phyloP scores from a whole-genome alignment of 1,140 invertebrate species.

The Piezodorus guildinii region DNA sequence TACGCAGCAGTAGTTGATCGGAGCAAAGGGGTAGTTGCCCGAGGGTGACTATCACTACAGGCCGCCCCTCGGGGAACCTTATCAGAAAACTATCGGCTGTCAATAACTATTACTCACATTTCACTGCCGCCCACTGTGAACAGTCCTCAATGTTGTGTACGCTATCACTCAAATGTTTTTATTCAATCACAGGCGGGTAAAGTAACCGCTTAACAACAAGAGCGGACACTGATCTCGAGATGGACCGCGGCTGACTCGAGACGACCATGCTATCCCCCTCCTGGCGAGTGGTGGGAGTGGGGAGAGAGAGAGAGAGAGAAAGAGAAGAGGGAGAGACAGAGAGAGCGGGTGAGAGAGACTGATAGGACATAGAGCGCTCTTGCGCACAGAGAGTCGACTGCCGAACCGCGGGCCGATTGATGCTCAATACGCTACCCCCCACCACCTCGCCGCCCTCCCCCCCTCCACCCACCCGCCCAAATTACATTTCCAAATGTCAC shows the following conservation, averaged over 20 bases:
- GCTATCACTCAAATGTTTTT: too few species aligned
- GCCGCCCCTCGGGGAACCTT: background rate
- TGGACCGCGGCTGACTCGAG: background rate
- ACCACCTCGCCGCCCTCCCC: slow-evolving; percentile 1
- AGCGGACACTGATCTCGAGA: background rate
- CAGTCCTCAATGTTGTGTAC: too few species aligned
- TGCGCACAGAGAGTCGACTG: slow-evolving; percentile 19
- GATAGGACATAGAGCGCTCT: slow-evolving; percentile 14
- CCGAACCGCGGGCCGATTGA: slow-evolving; percentile 21
- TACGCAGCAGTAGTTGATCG: too few species aligned
- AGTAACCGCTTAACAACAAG: background rate
- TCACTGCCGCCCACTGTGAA: too few species aligned
- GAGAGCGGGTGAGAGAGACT: background rate
- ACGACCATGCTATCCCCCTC: background rate
- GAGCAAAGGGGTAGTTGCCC: background rate
- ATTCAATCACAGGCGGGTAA: too few species aligned
- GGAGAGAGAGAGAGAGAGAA: background rate
- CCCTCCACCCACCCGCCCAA: slow-evolving; percentile 9
- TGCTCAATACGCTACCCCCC: slow-evolving; percentile 22
- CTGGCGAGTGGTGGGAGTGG: slow-evolving; percentile 5
- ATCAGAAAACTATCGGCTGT: slow-evolving; percentile 6
- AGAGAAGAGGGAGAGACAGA: background rate
- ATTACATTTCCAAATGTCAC: slow-evolving; percentile 13
- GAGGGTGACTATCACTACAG: background rate
- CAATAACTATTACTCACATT: slow-evolving; percentile 6